These are phyloP conservation scores for Drosophila mayri DNA, from an alignment of 1,140 invertebrate genomes.

Conservation along the genomic window DNA sequence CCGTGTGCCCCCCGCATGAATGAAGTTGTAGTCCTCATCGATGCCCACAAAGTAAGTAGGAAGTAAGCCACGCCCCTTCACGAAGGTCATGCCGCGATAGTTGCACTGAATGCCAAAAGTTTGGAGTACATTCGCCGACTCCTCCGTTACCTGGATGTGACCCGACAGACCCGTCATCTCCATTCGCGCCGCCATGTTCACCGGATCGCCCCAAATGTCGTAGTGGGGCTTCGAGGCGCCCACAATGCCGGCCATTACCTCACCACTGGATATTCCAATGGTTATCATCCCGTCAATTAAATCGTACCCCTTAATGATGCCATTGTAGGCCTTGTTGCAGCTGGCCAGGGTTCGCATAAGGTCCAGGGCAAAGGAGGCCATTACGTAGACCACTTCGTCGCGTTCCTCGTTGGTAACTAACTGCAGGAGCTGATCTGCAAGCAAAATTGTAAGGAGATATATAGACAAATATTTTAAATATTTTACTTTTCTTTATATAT, in stretches of 20 bases:
- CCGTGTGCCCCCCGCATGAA: not conserved
- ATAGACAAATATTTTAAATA: not conserved
- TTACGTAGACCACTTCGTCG: conserved; percentile 56
- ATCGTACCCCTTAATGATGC: not conserved
- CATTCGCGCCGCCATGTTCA: conserved; percentile 97
- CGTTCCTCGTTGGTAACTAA: no score
- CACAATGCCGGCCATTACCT: conserved; percentile 95
- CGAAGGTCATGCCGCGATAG: conserved; percentile 34
- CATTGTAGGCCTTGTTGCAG: conserved; percentile 38
- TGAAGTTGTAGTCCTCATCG: conserved; percentile 8
- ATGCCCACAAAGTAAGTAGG: conserved; percentile 39
- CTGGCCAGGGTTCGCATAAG: conserved; percentile 49
- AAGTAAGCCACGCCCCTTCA: conserved; percentile 32
- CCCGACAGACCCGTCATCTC: conserved; percentile 92
- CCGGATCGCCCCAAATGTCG: conserved; percentile 96
- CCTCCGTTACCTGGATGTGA: conserved; percentile 92
- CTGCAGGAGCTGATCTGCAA: not conserved
- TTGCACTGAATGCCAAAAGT: conserved; percentile 31
- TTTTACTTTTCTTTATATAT: no score
- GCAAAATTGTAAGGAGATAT: not conserved
- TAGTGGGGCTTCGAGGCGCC: conserved; percentile 94
- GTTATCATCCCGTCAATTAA: conserved; percentile 22
- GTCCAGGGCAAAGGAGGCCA: conserved; percentile 60
- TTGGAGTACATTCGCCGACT: conserved; percentile 89
- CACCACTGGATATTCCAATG: conserved; percentile 91